phyloP scores from a whole-genome alignment of 2,888 invertebrate species.

The Drosophila nigricruria region DNA sequence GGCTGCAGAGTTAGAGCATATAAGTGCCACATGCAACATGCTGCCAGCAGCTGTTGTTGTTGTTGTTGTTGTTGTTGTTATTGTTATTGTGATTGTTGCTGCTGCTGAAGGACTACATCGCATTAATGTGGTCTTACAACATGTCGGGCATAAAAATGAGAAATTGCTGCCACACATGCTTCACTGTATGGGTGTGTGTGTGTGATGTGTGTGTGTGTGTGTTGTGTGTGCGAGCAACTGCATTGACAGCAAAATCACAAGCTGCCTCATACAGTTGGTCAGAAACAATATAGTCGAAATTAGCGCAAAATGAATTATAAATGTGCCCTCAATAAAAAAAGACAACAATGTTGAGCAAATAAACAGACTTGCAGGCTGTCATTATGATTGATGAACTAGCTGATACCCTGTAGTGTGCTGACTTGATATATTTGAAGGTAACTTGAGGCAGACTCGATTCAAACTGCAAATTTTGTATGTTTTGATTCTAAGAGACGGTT shows the following conservation, averaged over 20 bases:
- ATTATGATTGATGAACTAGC: background rate
- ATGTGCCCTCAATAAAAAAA: conserved; percentile 67
- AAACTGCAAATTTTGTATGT: background rate
- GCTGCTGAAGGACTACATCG: conserved; percentile 68
- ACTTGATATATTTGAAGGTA: background rate
- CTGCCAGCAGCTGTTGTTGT: conserved; percentile 45
- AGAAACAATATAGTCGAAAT: conserved; percentile 69
- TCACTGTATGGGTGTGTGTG: background rate
- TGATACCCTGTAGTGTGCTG: background rate
- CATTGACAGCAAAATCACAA: conserved; percentile 37
- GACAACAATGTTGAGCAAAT: conserved; percentile 30
- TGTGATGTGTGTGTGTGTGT: background rate
- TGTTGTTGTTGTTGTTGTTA: conserved; percentile 26
- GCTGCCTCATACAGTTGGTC: conserved; percentile 21
- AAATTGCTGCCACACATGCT: conserved; percentile 76
- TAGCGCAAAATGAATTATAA: conserved; percentile 80
- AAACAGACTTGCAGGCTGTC: background rate
- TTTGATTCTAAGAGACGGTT: no score
- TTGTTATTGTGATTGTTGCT: conserved; percentile 39
- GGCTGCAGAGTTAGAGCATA: conserved; percentile 1
- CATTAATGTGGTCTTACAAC: conserved; percentile 79
- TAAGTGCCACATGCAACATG: conserved; percentile 62
- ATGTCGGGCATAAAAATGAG: conserved; percentile 78
- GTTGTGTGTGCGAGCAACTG: conserved; percentile 14
- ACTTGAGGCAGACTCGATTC: background rate